Conservation (phyloP, 2,113 vertebrate species). For the Arizona elegans region DNA sequence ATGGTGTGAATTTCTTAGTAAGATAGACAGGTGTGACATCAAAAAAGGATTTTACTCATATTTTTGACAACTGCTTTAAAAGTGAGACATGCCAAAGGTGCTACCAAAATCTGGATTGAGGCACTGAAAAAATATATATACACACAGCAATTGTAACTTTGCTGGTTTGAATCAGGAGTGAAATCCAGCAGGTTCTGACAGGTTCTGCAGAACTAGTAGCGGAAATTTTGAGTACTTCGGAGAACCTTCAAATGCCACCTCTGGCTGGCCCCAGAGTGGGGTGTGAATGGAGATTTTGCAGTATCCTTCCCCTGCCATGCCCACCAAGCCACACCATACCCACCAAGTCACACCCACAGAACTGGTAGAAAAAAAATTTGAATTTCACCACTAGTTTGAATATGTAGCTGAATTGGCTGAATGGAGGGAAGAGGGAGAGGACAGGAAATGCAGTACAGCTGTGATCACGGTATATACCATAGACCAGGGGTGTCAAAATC, state of each 20-base stretch:
- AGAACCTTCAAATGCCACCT: too few species aligned
- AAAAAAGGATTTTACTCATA: background rate
- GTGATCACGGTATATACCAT: too few species aligned
- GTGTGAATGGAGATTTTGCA: too few species aligned
- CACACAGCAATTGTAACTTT: background rate
- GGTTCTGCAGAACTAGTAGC: too few species aligned
- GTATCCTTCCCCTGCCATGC: too few species aligned
- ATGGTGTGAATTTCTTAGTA: rapidly evolving
- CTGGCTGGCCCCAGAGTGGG: too few species aligned
- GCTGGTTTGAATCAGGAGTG: background rate
- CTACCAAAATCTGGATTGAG: background rate
- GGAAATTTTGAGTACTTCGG: too few species aligned
- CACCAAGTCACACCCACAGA: too few species aligned
- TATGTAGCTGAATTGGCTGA: background rate
- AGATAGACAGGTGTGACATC: background rate
- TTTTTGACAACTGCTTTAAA: background rate
- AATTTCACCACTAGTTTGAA: background rate
- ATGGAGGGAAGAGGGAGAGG: background rate
- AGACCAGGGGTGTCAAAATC: too few species aligned
- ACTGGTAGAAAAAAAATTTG: too few species aligned
- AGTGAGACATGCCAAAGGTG: background rate
- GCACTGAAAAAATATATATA: background rate
- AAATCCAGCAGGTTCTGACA: too few species aligned
- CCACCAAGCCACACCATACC: too few species aligned
- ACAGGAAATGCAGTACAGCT: background rate